Base-by-base conservation (phyloP, 2,888 invertebrate genomes). In the Zeuzera pyrina region DNA sequence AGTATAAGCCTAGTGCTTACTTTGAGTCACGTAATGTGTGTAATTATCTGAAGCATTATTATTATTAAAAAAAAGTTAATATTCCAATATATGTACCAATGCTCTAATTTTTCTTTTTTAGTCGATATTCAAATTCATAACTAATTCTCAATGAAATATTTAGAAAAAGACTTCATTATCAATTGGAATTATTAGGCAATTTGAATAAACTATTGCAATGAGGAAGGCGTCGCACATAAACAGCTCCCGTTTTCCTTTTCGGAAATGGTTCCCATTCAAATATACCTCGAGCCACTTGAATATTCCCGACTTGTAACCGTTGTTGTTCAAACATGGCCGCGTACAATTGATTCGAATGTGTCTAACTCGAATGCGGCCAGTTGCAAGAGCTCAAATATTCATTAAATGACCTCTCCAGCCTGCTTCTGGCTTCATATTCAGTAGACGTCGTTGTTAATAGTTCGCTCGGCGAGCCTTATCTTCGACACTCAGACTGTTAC, bases 371-470 rank as follows among this genome's bases (percentile, higher is more conserved):
- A n/a, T n/a, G n/a, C n/a, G n/a, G 47, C 52, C 52, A 59, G 55
- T 52, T 63, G 61, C 62, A 60, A 57, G 49, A 49, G 56, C 66
- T 72, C 66, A 65, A 76, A 72, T 71, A 73, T 74, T 76, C 73
- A 76, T 76, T 73, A 70, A 65, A 69, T 57, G 56, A 62, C 58
- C 55, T 46, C 54, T n/a, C n/a, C n/a, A 48, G 52, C 54, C 45
- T 49, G 49, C 47, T 52, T 43, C 55, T 41, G 49, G 53, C 53
- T 70, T 70, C 69, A 71, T 70, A 76, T 76, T 74, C 74, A 64
- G 55, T 49, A 59, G 65, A 60, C 68, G 64, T 65, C 57, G 54
- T 59, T 67, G 69, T 71, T 74, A 74, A 74, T 73, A 76, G 70
- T 65, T 69, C 61, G 62, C 56, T 51, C 55, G 58, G 56, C 56